Base-by-base conservation (phyloP, 2,888 invertebrate species). In the Linnaemya tessellans region DNA sequence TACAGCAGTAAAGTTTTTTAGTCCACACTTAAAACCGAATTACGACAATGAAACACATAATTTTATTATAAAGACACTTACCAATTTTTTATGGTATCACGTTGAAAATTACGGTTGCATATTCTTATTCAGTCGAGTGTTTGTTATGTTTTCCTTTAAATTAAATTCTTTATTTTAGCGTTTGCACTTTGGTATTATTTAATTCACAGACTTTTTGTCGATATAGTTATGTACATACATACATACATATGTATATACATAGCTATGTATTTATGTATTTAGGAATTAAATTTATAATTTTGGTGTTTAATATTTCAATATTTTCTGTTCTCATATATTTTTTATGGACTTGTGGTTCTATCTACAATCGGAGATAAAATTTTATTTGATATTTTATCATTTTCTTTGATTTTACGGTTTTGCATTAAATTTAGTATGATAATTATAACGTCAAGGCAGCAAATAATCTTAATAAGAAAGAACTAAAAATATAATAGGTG, bases 201-300 rank as follows among this genome's bases (percentile, higher is more conserved):
- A 18, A 46, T 56, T 62, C 68, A 67, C 49, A 81, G 75, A 81
- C 81, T 54, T 56, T 75, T 64, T 81, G 81, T 46, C 81, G 75
- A 75, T 71, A 38, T 43, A 38, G 4, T 18, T 46, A n/a, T 43
- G 13, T 35, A 60, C 60, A 30, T 30, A 60, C 10, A 18, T 60
- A 60, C 2, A 15, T 58, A 30, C 3, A n/a, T 60, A 22, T 56
- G 25, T n/a, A n/a, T 35, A 10, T 30, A 30, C 30, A 30, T 30
- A 30, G 30, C 30, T 30, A 30, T 30, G 5, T 30, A 30, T 5
- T 3, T 30, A 30, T 30, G n/a, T n/a, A n/a, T n/a, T n/a, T n/a
- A n/a, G n/a, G n/a, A n/a, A n/a, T n/a, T n/a, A n/a, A 30, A 30
- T 30, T 30, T 3, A 30, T 30, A 3, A 30, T 30, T 30, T 30